phyloP scores from a whole-genome alignment of 2,797 vertebrate species.

The Sparus aurata region DNA sequence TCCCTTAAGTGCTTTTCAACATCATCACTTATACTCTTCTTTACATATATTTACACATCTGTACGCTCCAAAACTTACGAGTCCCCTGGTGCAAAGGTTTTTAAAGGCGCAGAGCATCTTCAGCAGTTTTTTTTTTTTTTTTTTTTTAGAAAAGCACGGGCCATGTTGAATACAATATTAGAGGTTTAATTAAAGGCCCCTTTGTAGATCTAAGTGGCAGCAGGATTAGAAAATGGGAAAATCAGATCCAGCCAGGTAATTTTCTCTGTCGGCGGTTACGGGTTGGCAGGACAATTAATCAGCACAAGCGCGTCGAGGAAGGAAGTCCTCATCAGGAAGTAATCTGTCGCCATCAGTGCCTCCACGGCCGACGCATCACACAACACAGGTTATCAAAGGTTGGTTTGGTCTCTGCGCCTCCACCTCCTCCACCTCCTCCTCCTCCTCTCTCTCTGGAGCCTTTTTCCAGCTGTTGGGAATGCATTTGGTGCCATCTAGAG shows the following conservation, averaged over 20 bases:
- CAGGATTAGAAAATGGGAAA: slow-evolving; percentile 67
- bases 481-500: slow-evolving; percentile 70
- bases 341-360: slow-evolving; percentile 62
- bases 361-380: slow-evolving; percentile 25
- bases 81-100: slow-evolving; percentile 25
- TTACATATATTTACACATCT: slow-evolving; percentile 62
- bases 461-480: slow-evolving; percentile 29
- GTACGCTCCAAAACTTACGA: slow-evolving; percentile 11
- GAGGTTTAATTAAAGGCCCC: slow-evolving; percentile 59
- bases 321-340: slow-evolving; percentile 75
- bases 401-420: slow-evolving; percentile 10
- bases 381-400: slow-evolving; percentile 50
- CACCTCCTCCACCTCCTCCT: too few species aligned
- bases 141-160: slow-evolving; percentile 21
- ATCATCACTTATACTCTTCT: slow-evolving; percentile 48
- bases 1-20: slow-evolving; percentile 58
- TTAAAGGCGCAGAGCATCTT: slow-evolving; percentile 17
- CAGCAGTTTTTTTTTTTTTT: slow-evolving; percentile 12
- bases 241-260: slow-evolving; percentile 57
- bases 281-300: slow-evolving; percentile 69
- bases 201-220: slow-evolving; percentile 48
- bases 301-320: slow-evolving; percentile 51
- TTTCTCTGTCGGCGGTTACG: slow-evolving; percentile 63
- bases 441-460: neutral
- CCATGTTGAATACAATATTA: slow-evolving; percentile 34